A percentile compares a stretch with the other conserved stretches of the same genome.
These are phyloP conservation scores for Porphyrio hochstetteri DNA, from an alignment of 2,113 vertebrate genomes.

Conservation along the genomic window DNA sequence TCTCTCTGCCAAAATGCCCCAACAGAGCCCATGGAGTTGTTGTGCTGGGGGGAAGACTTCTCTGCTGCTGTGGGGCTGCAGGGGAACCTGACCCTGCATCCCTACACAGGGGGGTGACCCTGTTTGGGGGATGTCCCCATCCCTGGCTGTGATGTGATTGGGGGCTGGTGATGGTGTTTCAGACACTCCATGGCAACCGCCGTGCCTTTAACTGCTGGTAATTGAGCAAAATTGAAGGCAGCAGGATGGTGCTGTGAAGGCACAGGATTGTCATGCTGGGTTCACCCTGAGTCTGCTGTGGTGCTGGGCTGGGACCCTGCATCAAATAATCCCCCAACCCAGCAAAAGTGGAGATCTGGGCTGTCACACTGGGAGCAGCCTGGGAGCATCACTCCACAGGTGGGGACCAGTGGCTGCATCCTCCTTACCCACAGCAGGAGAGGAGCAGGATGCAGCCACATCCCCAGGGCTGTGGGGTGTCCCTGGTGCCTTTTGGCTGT, in stretches of 20 bases:
- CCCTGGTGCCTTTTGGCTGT: neutral
- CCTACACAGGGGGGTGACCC: fast-evolving
- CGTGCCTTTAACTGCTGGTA: neutral
- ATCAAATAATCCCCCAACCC: neutral
- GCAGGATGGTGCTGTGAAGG: neutral
- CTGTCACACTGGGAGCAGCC: neutral
- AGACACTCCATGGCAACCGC: neutral
- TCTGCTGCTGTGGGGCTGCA: fast-evolving
- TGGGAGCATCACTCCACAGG: neutral
- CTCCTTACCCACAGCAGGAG: neutral
- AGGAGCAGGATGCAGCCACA: fast-evolving
- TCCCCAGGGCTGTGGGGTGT: neutral
- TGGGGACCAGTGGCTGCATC: neutral
- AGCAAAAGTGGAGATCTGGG: too few species aligned
- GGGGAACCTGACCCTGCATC: neutral
- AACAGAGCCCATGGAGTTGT: neutral
- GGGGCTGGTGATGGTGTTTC: neutral
- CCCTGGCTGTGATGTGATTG: neutral
- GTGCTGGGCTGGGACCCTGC: neutral
- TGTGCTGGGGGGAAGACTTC: too few species aligned
- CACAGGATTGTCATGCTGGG: fast-evolving
- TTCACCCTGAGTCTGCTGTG: fast-evolving
- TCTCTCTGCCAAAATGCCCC: neutral
- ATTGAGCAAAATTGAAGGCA: neutral
- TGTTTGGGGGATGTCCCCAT: neutral